Evolutionary conservation across 2,113 vertebrate genomes (phyloP).

Genomic region (Cololabis saira): DNA sequence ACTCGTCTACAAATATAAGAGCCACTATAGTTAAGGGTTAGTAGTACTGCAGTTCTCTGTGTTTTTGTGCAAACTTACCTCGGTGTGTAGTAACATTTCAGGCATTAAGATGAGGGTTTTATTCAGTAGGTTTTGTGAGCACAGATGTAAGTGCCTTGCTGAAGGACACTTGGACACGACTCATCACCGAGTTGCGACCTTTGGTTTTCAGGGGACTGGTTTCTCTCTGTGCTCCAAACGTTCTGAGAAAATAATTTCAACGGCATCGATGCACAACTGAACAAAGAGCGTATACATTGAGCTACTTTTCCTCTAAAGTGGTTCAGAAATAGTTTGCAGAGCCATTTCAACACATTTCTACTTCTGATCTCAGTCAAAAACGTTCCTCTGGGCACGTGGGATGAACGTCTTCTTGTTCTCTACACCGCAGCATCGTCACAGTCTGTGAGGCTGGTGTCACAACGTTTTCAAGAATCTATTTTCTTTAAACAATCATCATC

Average conservation of each 20-base stretch:
- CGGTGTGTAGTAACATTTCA: slow-evolving; percentile 13
- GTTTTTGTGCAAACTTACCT: slow-evolving; percentile 29
- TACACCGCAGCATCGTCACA: neutral
- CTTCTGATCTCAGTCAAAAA: neutral
- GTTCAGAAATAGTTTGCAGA: slow-evolving; percentile 26
- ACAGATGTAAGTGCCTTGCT: slow-evolving; percentile 11
- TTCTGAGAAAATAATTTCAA: slow-evolving; percentile 6
- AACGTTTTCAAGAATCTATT: neutral
- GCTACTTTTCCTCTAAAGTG: slow-evolving; percentile 38
- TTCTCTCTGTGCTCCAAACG: neutral
- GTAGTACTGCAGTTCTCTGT: neutral
- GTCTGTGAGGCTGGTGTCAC: neutral
- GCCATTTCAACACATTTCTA: slow-evolving; percentile 7
- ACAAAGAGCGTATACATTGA: slow-evolving; percentile 2
- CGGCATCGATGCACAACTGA: slow-evolving; percentile 11
- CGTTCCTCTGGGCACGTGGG: neutral
- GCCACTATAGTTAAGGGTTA: neutral
- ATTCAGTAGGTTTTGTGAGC: too few species aligned
- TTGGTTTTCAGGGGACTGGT: slow-evolving; percentile 15
- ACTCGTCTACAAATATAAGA: slow-evolving; percentile 11
- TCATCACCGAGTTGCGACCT: slow-evolving; percentile 18
- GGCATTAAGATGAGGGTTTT: slow-evolving; percentile 10
- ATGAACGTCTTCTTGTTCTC: neutral
- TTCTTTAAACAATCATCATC: slow-evolving; percentile 14
- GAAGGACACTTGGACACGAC: slow-evolving; percentile 62